A percentile compares a stretch with the other conserved stretches of the same genome.
Evolutionary conservation across 1,140 invertebrate genomes (phyloP).

Genomic region (Heterodera schachtii): DNA sequence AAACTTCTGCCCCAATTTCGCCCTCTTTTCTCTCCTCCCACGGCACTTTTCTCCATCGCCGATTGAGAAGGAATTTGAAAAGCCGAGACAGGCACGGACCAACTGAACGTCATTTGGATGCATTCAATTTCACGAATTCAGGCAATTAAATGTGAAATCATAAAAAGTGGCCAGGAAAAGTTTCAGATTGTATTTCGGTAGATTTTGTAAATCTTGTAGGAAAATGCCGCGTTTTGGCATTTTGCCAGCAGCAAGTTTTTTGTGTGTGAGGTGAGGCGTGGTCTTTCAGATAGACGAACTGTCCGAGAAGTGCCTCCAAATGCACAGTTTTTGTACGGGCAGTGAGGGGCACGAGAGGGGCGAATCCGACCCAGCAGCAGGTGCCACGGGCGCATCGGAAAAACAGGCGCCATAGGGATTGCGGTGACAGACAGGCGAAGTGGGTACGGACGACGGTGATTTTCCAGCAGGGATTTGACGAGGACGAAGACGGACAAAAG

Average conservation of each 20-base stretch:
- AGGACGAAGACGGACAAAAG: constrained; percentile 4
- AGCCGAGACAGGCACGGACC: background rate
- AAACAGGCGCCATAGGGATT: constrained; percentile 12
- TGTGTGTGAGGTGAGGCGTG: too few relatives aligned
- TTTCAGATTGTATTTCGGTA: too few relatives aligned
- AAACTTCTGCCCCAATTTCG: background rate
- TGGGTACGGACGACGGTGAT: background rate
- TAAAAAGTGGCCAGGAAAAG: background rate
- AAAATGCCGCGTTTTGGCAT: too few relatives aligned
- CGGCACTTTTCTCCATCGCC: background rate
- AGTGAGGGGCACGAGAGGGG: constrained; percentile 44
- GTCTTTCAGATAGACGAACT: constrained; percentile 57
- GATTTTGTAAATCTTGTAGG: too few relatives aligned
- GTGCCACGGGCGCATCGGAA: constrained; percentile 36
- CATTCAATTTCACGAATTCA: constrained; percentile 61
- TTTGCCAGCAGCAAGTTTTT: too few relatives aligned
- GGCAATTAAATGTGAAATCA: constrained; percentile 24
- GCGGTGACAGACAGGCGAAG: background rate
- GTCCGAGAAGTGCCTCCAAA: constrained; percentile 62
- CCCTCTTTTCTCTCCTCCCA: too few relatives aligned
- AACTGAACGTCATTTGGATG: constrained; percentile 51
- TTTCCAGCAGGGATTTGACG: constrained; percentile 1
- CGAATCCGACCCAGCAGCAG: constrained; percentile 45
- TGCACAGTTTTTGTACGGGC: constrained; percentile 62
- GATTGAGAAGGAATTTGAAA: background rate